A percentile compares a stretch with the other conserved stretches of the same genome.
phyloP scores from a whole-genome alignment of 2,888 invertebrate genomes.

The Dolomedes plantarius region DNA sequence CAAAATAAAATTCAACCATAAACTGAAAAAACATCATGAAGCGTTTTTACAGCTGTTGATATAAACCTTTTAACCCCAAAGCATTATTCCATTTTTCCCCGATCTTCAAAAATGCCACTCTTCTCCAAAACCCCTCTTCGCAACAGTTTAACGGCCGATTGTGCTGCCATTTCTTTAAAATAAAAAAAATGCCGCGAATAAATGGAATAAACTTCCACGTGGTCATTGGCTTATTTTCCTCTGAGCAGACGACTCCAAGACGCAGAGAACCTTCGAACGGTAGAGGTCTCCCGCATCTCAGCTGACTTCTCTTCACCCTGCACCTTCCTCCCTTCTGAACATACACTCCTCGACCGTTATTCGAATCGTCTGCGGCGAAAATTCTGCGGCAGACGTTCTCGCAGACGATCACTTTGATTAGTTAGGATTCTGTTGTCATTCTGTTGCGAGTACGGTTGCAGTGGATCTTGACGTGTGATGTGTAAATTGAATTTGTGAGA shows the following conservation, averaged over 20 bases:
- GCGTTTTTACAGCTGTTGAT: no score
- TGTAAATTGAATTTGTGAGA: background rate
- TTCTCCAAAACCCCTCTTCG: background rate
- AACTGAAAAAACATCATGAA: no score
- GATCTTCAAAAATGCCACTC: background rate
- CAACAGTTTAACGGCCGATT: slow-evolving; percentile 10
- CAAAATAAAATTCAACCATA: no score
- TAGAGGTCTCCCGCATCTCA: slow-evolving; percentile 67
- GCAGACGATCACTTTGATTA: slow-evolving; percentile 44
- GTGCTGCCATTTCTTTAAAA: slow-evolving; percentile 17
- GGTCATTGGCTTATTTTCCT: slow-evolving; percentile 62
- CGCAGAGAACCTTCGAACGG: slow-evolving; percentile 52
- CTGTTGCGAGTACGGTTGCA: background rate
- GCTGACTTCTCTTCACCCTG: slow-evolving; percentile 2
- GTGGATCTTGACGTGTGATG: background rate
- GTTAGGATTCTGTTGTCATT: background rate
- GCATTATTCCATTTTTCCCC: no score
- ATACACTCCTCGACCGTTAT: slow-evolving; percentile 28
- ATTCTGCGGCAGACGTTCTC: slow-evolving; percentile 36
- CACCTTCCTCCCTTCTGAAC: slow-evolving; percentile 10
- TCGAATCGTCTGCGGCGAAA: slow-evolving; percentile 46
- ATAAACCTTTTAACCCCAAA: no score
- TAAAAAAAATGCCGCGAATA: background rate
- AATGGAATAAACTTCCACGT: slow-evolving; percentile 47
- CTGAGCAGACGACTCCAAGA: slow-evolving; percentile 61